Evolutionary conservation across 1,140 invertebrate genomes (phyloP), one percentile per base, ranked within the genome.

Genomic region (Aphidius ervi): DNA sequence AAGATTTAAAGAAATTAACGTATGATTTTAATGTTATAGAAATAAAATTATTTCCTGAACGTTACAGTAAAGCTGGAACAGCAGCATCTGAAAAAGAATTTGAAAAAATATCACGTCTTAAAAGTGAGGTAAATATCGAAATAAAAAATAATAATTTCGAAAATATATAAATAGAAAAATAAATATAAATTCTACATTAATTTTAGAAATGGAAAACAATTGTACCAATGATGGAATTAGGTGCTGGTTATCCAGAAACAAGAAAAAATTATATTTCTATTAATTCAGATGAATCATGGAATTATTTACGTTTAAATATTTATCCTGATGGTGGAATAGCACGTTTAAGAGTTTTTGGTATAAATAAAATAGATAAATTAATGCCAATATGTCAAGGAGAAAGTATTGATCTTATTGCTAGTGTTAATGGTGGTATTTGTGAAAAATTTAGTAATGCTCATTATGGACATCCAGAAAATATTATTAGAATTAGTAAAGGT

Each of bases 291-390:
- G 76, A 83, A 49, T 64, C 72, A 4, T 84, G 78, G 71, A 86
- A 84, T 4, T 84, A 87, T 66, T 65, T 88, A 3, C 70, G 86
- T 10, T 71, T 88, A 1, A 88, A 88, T 67, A 82, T 87, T 9
- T 88, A 78, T 65, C 86, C 86, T 6, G 87, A 88, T 71, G 87
- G 87, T 55, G 87, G 87, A 10, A 83, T 88, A 9, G 86, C 86
- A 0, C 78, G 87, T 50, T 73, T 89, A 0, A 68, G 84, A 4
- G 82, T 87, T 4, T 88, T 82, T 67, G 87, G 86, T 9, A 42
- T 73, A 81, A 65, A 81, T 82, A 0, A 7, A 67, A 52, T 79
- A 79, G 5, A 46, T 31, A 10, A 82, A 46, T 71, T 71, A 62
- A 59, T 60, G n/a, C 64, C 66, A 16, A 65, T 71, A 6, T 49